Base-by-base conservation (phyloP, 92 coral and sea anemone genomes). In the Actinostola sp. region DNA sequence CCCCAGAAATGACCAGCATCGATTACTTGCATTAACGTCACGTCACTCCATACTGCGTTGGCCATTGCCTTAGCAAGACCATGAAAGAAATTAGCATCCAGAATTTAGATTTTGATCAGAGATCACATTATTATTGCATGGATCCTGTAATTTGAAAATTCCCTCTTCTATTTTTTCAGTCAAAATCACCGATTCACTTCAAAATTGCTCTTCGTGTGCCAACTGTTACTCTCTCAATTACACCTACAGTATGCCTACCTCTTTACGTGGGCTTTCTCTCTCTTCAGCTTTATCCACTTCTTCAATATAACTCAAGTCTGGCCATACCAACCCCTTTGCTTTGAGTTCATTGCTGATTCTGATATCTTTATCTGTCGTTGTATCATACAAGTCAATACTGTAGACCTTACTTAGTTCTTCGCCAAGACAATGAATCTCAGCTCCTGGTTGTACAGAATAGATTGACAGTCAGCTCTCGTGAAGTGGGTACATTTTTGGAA, bases 1-100 rank as follows among this genome's bases (percentile, higher is more conserved):
- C 97, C 98, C 98, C 98, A 94, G 62, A 94, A 94, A 50, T 91
- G 98, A 44, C 97, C 91, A 28, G 94, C 97, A 74, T 94, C 97
- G 58, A 88, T 77, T 30, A 94, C 95, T 17, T 92, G 85, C 29
- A 86, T 75, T 35, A 91, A 86, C 2, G 28, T 72, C 21, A 94
- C 58, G 31, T 94, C 98, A 29, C 82, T 80, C 98, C 98, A 90
- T 2, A 71, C 61, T 17, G 28, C 10, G 17, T 58, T 72, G 25
- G 45, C 35, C 38, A 26, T 61, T 31, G 34, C 4, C 42, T 36
- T 4, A 4, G 42, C 6, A 36, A 36, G 6, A 36, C 4, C 42
- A 36, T 36, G 4, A 4, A 4, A 36, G 42, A 4, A 36, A 36
- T 4, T 11, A 36, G 42, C 11, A 11, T 36, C 11, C 6, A 36